phyloP scores from a whole-genome alignment of 2,113 vertebrate species.

The Tychaedon coryphoeus region DNA sequence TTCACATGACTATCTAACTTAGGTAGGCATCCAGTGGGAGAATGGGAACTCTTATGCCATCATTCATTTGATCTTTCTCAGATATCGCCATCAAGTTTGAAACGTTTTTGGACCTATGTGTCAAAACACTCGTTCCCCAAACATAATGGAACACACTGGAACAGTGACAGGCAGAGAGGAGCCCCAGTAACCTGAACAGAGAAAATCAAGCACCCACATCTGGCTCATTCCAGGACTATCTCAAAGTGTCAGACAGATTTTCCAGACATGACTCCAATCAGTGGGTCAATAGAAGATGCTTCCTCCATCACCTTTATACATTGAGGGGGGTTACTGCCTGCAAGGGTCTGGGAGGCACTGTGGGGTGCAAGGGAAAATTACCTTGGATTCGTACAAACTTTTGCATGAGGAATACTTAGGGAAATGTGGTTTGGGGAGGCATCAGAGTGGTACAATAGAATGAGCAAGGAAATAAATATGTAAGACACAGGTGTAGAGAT shows the following conservation, averaged over 20 bases:
- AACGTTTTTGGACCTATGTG: background rate
- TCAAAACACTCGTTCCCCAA: background rate
- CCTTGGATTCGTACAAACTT: background rate
- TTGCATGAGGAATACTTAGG: background rate
- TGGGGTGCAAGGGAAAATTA: background rate
- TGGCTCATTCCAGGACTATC: background rate
- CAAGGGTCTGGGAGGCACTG: background rate
- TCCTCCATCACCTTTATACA: fast-evolving
- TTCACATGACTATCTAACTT: background rate
- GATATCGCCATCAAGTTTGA: background rate
- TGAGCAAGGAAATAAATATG: background rate
- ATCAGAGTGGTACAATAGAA: background rate
- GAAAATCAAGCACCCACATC: background rate
- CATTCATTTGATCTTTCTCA: background rate
- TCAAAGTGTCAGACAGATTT: background rate
- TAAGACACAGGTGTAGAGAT: background rate
- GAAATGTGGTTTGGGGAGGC: background rate
- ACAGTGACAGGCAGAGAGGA: background rate
- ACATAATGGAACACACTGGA: background rate
- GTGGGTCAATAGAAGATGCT: background rate
- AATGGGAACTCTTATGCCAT: background rate
- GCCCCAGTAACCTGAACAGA: background rate
- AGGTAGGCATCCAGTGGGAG: fast-evolving
- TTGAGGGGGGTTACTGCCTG: background rate
- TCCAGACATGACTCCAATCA: background rate